Base-by-base conservation (phyloP, 2,888 invertebrate species). In the Pachydiplax longipennis region DNA sequence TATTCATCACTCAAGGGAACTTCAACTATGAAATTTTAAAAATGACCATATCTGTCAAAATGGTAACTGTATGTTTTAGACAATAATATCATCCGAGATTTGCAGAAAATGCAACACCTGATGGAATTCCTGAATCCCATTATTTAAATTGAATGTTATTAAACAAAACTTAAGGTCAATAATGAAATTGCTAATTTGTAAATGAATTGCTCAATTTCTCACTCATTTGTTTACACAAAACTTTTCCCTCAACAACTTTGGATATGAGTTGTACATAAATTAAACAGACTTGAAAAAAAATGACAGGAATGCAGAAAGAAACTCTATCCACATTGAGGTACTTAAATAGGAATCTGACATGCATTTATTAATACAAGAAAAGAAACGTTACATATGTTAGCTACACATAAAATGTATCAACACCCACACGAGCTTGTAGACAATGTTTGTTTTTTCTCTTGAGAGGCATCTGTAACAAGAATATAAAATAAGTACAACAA, bases 301-400 rank as follows among this genome's bases (percentile, higher is more conserved):
- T 31, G 31, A 31, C 6, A 73, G 25, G 73, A 73, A 31, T 73
- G 25, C 10, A 73, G 18, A 73, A 31, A 73, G 31, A 73, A 73
- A 73, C 22, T 25, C 73, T 73, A 73, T 31, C 22, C 31, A 73
- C 31, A 73, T 73, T 22, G 22, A 22, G 25, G 31, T 25, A 73
- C 12, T 73, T 73, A 73, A 73, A 73, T 73, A 73, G 73, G 73
- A 73, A 73, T 73, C 73, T 10, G 73, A 73, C 73, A 73, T 73
- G 73, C 73, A 73, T 73, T 73, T 73, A 73, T 73, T 73, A 73
- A 73, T 73, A 73, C 73, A 73, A 73, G 73, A 73, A 73, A 73
- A 73, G 73, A 73, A 73, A 73, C 22, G 73, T 73, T 73, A 73
- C 73, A 73, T 73, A 31, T 73, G 73, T 25, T 73, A 31, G 73